Evolutionary conservation across 2,113 vertebrate species (phyloP).

Genomic region (Chlorodrepanis virens): DNA sequence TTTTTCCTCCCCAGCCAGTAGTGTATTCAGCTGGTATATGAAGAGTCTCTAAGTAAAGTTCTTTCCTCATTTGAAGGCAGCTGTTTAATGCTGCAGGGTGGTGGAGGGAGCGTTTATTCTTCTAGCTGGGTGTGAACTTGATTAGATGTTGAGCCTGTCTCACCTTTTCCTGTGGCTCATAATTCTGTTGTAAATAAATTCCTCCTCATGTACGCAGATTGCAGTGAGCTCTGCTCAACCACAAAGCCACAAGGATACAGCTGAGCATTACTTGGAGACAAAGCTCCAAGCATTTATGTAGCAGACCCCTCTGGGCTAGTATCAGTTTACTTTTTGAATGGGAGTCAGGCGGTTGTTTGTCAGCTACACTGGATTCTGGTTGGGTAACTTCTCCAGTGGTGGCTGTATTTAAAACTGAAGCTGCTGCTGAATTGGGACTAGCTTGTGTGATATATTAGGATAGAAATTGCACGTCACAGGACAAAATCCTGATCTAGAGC

Average conservation of each 20-base stretch:
- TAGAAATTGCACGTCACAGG: neutral
- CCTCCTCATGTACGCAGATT: neutral
- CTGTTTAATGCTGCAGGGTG: neutral
- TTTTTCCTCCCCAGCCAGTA: neutral
- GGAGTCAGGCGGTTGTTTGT: accelerated
- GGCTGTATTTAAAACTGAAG: neutral
- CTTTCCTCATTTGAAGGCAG: neutral
- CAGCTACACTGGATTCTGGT: neutral
- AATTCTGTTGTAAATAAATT: neutral
- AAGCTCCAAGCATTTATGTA: neutral
- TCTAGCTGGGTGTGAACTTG: neutral
- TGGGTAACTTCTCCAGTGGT: neutral
- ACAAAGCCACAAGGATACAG: neutral
- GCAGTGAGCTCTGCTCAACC: neutral
- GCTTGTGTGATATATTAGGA: neutral
- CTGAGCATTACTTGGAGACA: neutral
- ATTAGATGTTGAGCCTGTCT: neutral
- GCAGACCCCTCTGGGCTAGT: neutral
- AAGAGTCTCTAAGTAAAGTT: neutral
- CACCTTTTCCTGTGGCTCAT: neutral
- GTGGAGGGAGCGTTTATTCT: neutral
- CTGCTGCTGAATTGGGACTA: neutral
- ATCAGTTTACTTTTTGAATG: neutral
- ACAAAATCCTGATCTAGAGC: neutral
- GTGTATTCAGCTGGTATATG: neutral